Evolutionary conservation across 2,888 invertebrate genomes (phyloP).

Genomic region (Acanthosepion esculentum): DNA sequence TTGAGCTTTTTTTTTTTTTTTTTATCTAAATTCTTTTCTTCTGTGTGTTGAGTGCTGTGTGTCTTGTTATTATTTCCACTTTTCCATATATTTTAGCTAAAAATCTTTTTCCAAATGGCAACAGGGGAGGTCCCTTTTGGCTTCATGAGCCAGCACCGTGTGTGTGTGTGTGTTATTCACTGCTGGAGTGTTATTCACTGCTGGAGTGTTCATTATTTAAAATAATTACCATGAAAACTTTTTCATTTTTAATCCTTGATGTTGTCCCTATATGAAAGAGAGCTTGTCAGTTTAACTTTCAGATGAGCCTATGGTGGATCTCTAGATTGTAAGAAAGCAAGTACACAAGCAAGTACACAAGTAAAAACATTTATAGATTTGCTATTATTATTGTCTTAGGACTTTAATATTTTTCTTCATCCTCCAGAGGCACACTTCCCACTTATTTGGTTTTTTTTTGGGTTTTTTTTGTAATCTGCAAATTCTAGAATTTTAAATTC

Average conservation of each 20-base stretch:
- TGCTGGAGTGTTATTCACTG: background rate
- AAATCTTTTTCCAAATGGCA: background rate
- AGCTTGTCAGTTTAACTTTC: background rate
- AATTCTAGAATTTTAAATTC: background rate
- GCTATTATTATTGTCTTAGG: background rate
- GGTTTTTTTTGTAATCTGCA: background rate
- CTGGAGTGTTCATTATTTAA: constrained; percentile 5
- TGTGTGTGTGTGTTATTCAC: background rate
- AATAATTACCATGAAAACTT: background rate
- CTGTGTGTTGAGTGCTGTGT: background rate
- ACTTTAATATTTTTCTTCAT: background rate
- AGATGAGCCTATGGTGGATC: background rate
- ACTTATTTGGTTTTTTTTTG: background rate
- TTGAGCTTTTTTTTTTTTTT: background rate
- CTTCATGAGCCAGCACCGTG: background rate
- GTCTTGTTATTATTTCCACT: background rate
- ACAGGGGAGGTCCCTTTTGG: background rate
- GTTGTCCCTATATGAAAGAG: background rate
- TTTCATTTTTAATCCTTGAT: background rate
- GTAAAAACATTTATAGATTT: too few species aligned
- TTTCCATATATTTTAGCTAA: background rate
- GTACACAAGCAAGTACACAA: background rate
- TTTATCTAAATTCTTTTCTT: background rate
- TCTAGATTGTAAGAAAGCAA: background rate
- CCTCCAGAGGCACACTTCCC: background rate